A percentile compares a stretch with the other conserved stretches of the same genome.
phyloP scores from a whole-genome alignment of 1,140 invertebrate species.

The Hydropsyche tenuis region DNA sequence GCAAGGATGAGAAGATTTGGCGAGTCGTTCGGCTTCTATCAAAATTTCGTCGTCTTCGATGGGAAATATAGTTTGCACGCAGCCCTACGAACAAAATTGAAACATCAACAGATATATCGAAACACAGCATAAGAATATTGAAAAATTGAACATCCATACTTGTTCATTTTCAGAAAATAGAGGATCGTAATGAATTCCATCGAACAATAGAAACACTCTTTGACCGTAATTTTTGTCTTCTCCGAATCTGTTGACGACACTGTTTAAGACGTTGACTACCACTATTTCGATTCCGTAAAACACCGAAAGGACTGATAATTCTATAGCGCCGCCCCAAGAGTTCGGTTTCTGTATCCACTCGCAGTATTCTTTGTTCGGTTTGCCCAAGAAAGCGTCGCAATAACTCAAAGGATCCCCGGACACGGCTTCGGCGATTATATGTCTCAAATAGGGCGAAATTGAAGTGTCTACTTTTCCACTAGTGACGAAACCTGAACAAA shows the following conservation, averaged over 20 bases:
- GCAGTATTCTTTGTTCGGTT: slow-evolving; percentile 86
- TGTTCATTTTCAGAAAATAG: slow-evolving; percentile 77
- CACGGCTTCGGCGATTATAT: slow-evolving; percentile 87
- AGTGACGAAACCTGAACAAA: slow-evolving; percentile 65
- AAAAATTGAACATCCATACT: slow-evolving; percentile 7
- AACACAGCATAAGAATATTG: neutral
- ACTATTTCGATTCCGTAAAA: slow-evolving; percentile 92
- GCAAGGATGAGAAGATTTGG: slow-evolving; percentile 73
- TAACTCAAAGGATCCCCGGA: slow-evolving; percentile 77
- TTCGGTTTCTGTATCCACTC: slow-evolving; percentile 83
- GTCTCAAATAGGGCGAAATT: slow-evolving; percentile 75
- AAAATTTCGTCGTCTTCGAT: slow-evolving; percentile 75
- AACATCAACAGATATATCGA: neutral
- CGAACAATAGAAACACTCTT: slow-evolving; percentile 90
- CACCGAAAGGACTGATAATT: slow-evolving; percentile 83
- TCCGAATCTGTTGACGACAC: slow-evolving; percentile 90
- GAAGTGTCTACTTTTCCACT: slow-evolving; percentile 79
- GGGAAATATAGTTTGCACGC: slow-evolving; percentile 80
- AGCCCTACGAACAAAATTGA: slow-evolving; percentile 63
- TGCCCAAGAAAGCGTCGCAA: slow-evolving; percentile 86
- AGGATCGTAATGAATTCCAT: slow-evolving; percentile 97
- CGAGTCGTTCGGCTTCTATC: slow-evolving; percentile 81
- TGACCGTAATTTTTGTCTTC: slow-evolving; percentile 87
- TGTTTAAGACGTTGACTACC: slow-evolving; percentile 90
- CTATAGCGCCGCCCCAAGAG: slow-evolving; percentile 96